Base-by-base conservation (phyloP, 1,140 invertebrate species). In the Coenobita brevimanus region DNA sequence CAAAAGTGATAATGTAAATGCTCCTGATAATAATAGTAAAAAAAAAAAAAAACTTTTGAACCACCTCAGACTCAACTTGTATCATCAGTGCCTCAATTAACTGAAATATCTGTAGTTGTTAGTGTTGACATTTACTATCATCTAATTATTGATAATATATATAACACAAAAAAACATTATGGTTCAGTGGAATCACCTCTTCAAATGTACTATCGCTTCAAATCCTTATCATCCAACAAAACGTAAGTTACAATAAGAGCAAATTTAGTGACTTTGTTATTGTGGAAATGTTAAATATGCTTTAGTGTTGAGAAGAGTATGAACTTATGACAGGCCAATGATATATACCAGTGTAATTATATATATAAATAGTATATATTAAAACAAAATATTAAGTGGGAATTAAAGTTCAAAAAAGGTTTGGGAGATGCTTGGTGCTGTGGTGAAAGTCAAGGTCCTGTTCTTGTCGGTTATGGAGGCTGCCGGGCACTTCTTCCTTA, bases 71-170 rank as follows among this genome's bases (percentile, higher is more conserved):
- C 85, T 71, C 46, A 81, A 87, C 76, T 87, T 87, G 85, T 87
- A 62, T 87, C 85, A 87, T 62, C 85, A 87, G 85, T 87, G 85
- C 85, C 85, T 87, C 85, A 80, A 80, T 78, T 86, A 86, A 78
- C 38, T 87, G 85, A 87, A 80, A 87, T 87, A 87, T 80, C 78
- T 80, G 85, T 87, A 87, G 85, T 87, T 87, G 78, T 85, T 87
- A 87, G 85, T 87, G 85, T 87, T 87, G 46, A 33, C 76, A 87
- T 71, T 80, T 80, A 87, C 75, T 73, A 64, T 67, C 85, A 87
- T 87, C 85, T 71, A 73, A 80, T 80, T 33, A 81, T 71, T 73
- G 50, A 81, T 54, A 71, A 60, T 71, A 73, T 33, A 38, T 33
- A 71, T 33, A 71, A 67, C 6, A 67, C 46, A 8, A 27, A 80